Evolutionary conservation across 2,888 invertebrate genomes (phyloP), one percentile per base, ranked within the genome.

Genomic region (Leuctra nigra): DNA sequence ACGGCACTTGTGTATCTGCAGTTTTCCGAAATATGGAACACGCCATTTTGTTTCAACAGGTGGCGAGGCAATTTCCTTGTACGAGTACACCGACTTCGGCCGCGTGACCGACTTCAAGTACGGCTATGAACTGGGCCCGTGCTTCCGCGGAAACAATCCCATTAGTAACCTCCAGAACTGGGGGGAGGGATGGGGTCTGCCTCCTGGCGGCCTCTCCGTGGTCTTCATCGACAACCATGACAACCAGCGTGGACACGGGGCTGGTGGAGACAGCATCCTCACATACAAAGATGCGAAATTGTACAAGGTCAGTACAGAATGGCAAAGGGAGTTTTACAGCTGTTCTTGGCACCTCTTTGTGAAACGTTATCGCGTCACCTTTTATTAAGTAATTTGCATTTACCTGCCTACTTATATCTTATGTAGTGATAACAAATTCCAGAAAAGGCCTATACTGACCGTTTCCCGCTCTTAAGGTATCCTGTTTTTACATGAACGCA

Each of bases 81-180:
- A 44, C 25, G 33, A 50, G 33, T 55, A 78, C 62, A 70, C 64
- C 1, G 57, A 61, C 4, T 60, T 76, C 1, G 81, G 76, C 0
- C 68, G 83, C 1, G 88, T 92, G n/a, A 89, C 91, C 0, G 94
- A 93, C 69, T 92, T 92, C 69, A 73, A 72, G 52, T 77, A 75
- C 61, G 78, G 80, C 20, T 60, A 68, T 22, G 78, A 82, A 63
- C 56, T 86, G 1, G 77, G 79, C 16, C 72, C 72, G 2, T 72
- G 75, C 0, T 81, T 86, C 66, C 70, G 69, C 7, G 81, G 84
- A 1, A 65, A 73, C 7, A 84, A 86, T 63, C 74, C 77, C 25
- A 69, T 87, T 1, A 81, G 81, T 64, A 84, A 81, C 77, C 70
- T 87, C 4, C 62, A 64, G 0, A 84, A 75, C 66, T 86, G 80